A percentile compares a stretch with the other conserved stretches of the same genome.
These are phyloP conservation scores for Sepioteuthis lessoniana DNA, from an alignment of 2,888 invertebrate genomes.

Conservation along the genomic window DNA sequence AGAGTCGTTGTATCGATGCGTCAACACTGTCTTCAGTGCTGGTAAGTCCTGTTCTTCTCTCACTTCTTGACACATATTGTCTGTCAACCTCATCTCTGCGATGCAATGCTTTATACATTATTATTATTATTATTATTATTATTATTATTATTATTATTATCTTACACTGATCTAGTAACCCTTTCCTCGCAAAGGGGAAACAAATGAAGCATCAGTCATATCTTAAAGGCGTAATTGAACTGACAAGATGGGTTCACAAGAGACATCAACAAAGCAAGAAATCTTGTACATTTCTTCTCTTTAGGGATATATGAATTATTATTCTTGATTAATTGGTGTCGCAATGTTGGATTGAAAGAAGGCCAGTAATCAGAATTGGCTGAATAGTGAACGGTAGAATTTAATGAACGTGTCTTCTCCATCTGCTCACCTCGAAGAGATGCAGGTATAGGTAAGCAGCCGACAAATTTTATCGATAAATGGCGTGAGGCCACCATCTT, in stretches of 20 bases:
- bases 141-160: no score
- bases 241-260: background rate
- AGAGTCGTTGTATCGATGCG: no score
- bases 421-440: background rate
- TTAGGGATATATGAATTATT: background rate
- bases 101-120: no score
- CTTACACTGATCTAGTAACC: no score
- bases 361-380: background rate
- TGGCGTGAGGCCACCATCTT: background rate
- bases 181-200: background rate
- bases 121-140: no score
- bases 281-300: background rate
- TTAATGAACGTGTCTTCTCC: conserved; percentile 16
- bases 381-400: background rate
- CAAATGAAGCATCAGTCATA: background rate
- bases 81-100: no score
- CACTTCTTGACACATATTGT: no score
- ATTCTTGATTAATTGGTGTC: background rate
- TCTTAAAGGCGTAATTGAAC: background rate
- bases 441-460: background rate
- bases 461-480: background rate
- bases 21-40: no score
- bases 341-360: background rate
- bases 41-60: no score
- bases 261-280: background rate